phyloP scores from a whole-genome alignment of 2,888 invertebrate species.

The Rhyacophila evoluta region DNA sequence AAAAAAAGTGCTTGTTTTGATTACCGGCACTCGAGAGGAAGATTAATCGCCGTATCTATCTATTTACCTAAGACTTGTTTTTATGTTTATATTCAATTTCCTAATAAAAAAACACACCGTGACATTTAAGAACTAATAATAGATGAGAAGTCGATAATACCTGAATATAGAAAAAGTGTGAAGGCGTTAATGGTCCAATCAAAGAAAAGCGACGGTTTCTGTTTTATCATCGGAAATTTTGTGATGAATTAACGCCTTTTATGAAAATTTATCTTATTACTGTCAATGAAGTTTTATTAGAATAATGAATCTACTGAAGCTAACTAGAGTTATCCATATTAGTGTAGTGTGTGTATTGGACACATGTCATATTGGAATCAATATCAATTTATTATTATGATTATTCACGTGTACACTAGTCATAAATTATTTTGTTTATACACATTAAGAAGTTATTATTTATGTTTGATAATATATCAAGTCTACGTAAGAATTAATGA shows the following conservation, averaged over 20 bases:
- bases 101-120: constrained; percentile 40
- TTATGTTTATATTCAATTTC: not conserved
- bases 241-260: not conserved
- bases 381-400: too few species aligned
- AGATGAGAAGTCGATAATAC: constrained; percentile 19
- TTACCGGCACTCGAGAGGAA: not conserved
- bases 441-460: too few species aligned
- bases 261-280: not conserved
- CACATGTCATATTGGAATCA: not conserved
- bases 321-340: not conserved
- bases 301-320: not conserved
- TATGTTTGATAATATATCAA: too few species aligned
- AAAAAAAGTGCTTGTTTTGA: too few species aligned
- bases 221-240: not conserved
- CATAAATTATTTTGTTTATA: too few species aligned
- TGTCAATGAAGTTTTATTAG: not conserved
- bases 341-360: not conserved
- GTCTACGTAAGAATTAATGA: too few species aligned
- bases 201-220: not conserved
- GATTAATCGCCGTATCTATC: not conserved
- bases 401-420: too few species aligned
- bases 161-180: constrained; percentile 23
- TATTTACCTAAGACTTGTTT: not conserved
- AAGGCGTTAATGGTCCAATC: constrained; percentile 40
- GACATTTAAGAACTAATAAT: constrained; percentile 44